phyloP scores from a whole-genome alignment of 2,113 vertebrate genomes.

The Trichechus manatus region DNA sequence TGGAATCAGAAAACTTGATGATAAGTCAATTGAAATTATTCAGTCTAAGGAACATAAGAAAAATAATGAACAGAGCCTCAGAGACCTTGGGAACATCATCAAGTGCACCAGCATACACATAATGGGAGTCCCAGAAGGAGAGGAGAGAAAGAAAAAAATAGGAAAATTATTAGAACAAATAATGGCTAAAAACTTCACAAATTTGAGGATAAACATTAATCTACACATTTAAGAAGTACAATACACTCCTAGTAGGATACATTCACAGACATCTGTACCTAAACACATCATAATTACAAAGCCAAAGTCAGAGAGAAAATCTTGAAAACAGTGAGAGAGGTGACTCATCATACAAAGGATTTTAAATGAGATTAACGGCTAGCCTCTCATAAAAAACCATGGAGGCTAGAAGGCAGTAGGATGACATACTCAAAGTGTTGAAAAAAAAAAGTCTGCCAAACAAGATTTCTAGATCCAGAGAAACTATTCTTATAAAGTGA shows the following conservation, averaged over 20 bases:
- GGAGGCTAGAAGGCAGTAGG: background rate
- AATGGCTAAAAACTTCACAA: background rate
- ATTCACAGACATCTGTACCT: background rate
- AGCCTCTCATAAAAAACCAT: background rate
- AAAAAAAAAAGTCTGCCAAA: background rate
- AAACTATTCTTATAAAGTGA: background rate
- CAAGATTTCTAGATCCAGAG: background rate
- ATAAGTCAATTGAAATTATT: too few species aligned
- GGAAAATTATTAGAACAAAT: background rate
- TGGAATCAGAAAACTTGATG: too few species aligned
- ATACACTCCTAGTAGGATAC: background rate
- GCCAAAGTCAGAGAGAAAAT: background rate
- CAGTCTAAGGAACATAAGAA: background rate
- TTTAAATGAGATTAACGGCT: background rate
- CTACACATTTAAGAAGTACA: background rate
- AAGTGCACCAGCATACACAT: background rate
- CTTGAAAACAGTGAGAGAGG: background rate
- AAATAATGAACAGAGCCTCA: background rate
- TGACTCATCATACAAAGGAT: too few species aligned
- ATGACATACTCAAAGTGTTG: background rate
- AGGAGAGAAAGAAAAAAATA: background rate
- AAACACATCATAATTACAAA: background rate
- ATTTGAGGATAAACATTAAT: background rate
- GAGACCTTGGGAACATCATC: background rate
- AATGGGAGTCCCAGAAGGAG: background rate